Conservation (phyloP, 2,113 vertebrate genomes). For the Galeopterus variegatus region DNA sequence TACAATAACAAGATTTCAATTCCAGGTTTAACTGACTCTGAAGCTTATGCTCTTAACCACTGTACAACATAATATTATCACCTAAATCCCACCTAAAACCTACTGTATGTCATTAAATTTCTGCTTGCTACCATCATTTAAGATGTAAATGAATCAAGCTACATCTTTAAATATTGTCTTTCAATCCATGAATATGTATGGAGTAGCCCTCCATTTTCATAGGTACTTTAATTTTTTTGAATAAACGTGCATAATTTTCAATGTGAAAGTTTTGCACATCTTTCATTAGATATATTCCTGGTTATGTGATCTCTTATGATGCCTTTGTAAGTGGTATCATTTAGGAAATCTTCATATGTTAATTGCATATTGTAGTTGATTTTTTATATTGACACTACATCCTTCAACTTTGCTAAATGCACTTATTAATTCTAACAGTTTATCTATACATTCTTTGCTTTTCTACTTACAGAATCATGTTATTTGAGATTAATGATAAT, state of each 20-base stretch:
- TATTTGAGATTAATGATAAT: neutral
- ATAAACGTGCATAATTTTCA: neutral
- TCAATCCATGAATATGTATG: neutral
- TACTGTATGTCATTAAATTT: neutral
- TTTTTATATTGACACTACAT: neutral
- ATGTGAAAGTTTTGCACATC: neutral
- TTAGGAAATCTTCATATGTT: neutral
- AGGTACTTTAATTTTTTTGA: neutral
- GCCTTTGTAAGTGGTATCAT: neutral
- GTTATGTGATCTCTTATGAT: neutral
- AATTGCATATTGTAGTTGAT: neutral
- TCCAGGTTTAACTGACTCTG: neutral
- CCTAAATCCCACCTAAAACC: neutral
- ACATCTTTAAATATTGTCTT: neutral
- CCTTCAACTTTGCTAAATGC: neutral
- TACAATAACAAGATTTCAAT: conserved; percentile 17
- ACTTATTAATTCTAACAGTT: neutral
- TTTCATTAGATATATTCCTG: neutral
- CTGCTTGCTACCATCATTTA: neutral
- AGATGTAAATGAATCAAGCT: neutral
- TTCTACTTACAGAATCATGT: neutral
- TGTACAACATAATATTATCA: neutral
- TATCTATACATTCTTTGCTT: neutral
- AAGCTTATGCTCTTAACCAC: neutral
- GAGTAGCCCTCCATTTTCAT: neutral